Evolutionary conservation across 2,113 vertebrate genomes (phyloP), one percentile per base, ranked within the genome.

Genomic region (Tetrax tetrax): DNA sequence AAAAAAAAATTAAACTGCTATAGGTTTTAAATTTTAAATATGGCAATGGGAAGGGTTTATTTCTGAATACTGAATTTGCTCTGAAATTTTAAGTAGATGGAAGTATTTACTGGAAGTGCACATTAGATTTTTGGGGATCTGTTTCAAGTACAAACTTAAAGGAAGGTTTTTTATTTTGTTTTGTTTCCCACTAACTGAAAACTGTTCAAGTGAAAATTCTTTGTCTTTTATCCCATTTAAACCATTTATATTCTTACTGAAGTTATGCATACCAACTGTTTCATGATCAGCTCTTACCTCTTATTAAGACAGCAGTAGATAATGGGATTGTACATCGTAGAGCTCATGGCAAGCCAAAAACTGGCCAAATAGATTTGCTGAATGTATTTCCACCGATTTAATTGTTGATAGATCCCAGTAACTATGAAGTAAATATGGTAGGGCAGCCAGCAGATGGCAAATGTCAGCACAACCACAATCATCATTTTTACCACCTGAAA

Each of bases 231-330:
- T 56, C 14, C 45, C 5, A 14, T 8, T 59, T 75, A 79, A 76
- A 33, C 22, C 9, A 37, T 38, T 72, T 78, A 35, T 68, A 53
- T 54, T 78, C 60, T 87, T 9, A 12, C 11, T 56, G 59, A 83
- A 64, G 27, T 47, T 35, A 65, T 21, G 15, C 10, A 14, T 22
- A 9, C 35, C 16, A 56, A n/a, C 45, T 37, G 1, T 86, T 91
- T 70, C 43, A 43, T 57, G 70, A 81, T 23, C 64, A 45, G 8
- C 14, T 93, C 98, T 96, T 98, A 99, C 99, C 99, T 99, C 97
- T 99, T 99, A 97, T 99, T 99, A 74, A 99, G 98, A 95, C 99
- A 99, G 96, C 99, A 99, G 98, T 99, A 99, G 98, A 99, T 99
- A 96, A 99, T 99, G 79, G 99, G 99, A 85, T 99, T 99, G 97